Conservation (phyloP, 2,888 invertebrate genomes). For the Nephrotoma appendiculata region DNA sequence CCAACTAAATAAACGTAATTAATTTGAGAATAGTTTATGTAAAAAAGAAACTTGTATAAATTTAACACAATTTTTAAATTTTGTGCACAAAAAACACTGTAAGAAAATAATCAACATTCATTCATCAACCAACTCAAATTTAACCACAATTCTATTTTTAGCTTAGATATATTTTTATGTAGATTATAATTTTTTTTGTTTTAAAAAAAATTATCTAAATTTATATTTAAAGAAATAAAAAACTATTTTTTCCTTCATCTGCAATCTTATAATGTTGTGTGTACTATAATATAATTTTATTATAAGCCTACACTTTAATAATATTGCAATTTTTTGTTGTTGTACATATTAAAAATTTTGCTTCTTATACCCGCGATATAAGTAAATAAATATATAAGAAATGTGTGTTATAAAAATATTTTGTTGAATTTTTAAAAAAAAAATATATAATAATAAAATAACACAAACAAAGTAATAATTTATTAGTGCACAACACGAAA, state of each 20-base stretch:
- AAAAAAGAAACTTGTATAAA: no score
- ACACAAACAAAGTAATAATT: not conserved
- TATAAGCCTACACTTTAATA: no score
- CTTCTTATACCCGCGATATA: not conserved
- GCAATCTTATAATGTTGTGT: no score
- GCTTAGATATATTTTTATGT: not conserved
- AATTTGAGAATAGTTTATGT: no score
- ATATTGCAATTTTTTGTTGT: no score
- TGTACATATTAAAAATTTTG: not conserved
- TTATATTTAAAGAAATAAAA: no score
- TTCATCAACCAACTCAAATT: not conserved
- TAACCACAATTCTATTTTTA: not conserved
- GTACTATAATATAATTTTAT: no score
- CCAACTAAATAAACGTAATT: no score
- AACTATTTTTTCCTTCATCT: no score
- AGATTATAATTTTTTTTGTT: not conserved
- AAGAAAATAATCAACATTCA: not conserved
- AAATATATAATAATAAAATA: not conserved
- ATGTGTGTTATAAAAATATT: not conserved
- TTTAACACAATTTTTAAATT: no score
- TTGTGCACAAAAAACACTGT: no score
- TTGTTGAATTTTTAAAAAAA: not conserved
- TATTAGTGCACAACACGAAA: not conserved
- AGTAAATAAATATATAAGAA: not conserved
- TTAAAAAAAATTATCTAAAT: not conserved